Evolutionary conservation across 2,888 invertebrate species (phyloP).

Genomic region (Amphipyra tragopoginis): DNA sequence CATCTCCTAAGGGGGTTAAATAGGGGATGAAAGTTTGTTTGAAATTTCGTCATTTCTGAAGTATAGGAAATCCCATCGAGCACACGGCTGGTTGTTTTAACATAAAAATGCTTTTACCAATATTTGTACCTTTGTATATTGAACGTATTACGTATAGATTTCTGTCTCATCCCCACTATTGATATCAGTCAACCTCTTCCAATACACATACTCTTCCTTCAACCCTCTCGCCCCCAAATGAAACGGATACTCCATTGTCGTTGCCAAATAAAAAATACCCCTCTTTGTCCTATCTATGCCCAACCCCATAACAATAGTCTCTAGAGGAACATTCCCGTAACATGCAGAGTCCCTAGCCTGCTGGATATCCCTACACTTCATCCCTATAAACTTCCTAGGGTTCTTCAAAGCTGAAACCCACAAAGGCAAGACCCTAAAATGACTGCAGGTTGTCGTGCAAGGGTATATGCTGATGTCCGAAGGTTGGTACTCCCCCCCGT

Average conservation of each 20-base stretch:
- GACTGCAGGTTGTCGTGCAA: constrained; percentile 82
- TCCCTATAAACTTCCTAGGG: constrained; percentile 77
- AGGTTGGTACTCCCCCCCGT: constrained; percentile 85
- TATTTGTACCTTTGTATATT: constrained; percentile 1
- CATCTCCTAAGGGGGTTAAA: too few species aligned
- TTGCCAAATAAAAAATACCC: constrained; percentile 81
- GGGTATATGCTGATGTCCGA: constrained; percentile 76
- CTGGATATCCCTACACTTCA: constrained; percentile 79
- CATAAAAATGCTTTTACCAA: not conserved
- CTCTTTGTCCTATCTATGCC: constrained; percentile 68
- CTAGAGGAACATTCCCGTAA: constrained; percentile 69
- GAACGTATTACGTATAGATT: constrained; percentile 71
- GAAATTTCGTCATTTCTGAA: too few species aligned
- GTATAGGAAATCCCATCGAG: too few species aligned
- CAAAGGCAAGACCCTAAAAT: constrained; percentile 76
- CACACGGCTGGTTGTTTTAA: too few species aligned
- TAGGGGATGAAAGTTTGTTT: too few species aligned
- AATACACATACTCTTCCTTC: constrained; percentile 74
- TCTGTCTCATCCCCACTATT: constrained; percentile 77
- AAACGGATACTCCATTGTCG: constrained; percentile 76
- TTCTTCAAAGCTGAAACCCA: constrained; percentile 79
- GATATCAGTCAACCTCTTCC: constrained; percentile 75
- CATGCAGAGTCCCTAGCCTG: constrained; percentile 79
- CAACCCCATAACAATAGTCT: constrained; percentile 76
- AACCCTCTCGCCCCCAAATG: constrained; percentile 79